phyloP scores from a whole-genome alignment of 2,888 invertebrate species.

The Cephus runcator region DNA sequence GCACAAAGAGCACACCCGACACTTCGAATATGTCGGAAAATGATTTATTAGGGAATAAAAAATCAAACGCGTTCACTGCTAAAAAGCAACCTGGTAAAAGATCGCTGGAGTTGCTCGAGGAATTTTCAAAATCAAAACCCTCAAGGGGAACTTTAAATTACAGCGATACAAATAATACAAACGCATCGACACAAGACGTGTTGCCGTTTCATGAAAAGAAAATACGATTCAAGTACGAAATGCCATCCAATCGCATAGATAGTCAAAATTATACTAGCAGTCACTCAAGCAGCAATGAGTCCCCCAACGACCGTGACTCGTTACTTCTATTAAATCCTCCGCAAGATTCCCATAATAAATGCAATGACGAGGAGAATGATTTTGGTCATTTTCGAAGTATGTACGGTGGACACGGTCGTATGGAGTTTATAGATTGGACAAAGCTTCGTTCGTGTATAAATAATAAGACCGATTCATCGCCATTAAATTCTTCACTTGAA shows the following conservation, averaged over 20 bases:
- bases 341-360: neutral
- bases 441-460: neutral
- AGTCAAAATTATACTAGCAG: neutral
- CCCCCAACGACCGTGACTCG: neutral
- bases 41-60: neutral
- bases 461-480: neutral
- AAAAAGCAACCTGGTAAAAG: neutral
- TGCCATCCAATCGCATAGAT: neutral
- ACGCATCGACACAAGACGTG: neutral
- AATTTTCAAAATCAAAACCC: neutral
- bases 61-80: neutral
- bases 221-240: neutral
- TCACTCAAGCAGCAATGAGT: neutral
- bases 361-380: constrained; percentile 3
- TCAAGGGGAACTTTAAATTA: neutral
- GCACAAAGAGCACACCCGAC: neutral
- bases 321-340: neutral
- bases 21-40: neutral
- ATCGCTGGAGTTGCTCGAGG: neutral
- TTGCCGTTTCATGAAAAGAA: neutral
- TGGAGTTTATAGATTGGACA: constrained; percentile 24
- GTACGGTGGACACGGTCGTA: constrained; percentile 23
- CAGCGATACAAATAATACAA: neutral
- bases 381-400: constrained; percentile 20
- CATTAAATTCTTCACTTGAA: neutral